Base-by-base conservation (phyloP, 2,797 vertebrate genomes). In the Hippopotamyrus pictus region DNA sequence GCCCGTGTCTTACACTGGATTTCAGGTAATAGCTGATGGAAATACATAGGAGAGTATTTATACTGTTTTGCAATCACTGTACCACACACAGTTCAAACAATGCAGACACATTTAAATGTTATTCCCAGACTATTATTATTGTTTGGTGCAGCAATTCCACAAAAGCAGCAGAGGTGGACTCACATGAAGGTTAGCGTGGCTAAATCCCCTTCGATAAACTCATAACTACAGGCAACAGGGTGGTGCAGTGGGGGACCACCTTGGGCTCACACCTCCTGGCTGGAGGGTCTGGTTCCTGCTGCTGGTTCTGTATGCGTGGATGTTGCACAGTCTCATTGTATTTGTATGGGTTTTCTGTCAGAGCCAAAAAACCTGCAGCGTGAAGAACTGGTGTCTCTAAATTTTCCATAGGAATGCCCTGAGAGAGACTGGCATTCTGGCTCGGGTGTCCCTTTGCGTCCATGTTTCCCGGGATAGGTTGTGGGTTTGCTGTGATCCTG, bases 21-120 rank as follows among this genome's bases (percentile, higher is more conserved):
- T 86, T 86, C 46, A 62, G 57, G 25, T 22, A 69, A 73, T n/a
- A 73, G 83, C 46, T 73, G 88, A 86, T 59, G 29, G 57, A 73
- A 69, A 85, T 57, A 86, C 33, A 59, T 65, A 69, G n/a, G 4
- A 33, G 17, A 65, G 54, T 19, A 22, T 89, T 89, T 89, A 50
- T 48, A 51, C 59, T 29, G 44, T 53, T 89, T 86, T 29, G 65
- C 79, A 89, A 84, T 54, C 54, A 84, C 79, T 59, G 53, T 59
- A 62, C 53, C 54, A 59, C 73, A 82, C 54, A 89, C 3, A 89
- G 53, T 84, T 53, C 37, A 62, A 76, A 89, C 79, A 62, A 57
- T 41, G 82, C 79, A 33, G 50, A 29, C 76, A 22, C 88, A 44
- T 88, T 88, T 76, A 88, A 82, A 88, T n/a, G 19, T 88, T 37